phyloP scores from a whole-genome alignment of 2,113 vertebrate species.

The Vicugna pacos region DNA sequence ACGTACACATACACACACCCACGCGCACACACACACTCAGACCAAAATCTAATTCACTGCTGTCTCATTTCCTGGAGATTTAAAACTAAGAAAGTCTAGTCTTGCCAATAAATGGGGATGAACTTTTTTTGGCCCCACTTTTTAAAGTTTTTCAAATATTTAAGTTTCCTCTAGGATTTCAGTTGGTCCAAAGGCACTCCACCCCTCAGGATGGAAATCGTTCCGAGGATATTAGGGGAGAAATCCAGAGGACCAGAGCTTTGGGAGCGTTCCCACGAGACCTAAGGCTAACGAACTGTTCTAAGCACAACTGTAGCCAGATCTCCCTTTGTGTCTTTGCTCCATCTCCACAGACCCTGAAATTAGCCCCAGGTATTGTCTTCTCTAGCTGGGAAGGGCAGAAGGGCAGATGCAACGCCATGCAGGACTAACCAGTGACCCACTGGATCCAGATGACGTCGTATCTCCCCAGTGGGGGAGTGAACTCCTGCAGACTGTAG shows the following conservation, averaged over 20 bases:
- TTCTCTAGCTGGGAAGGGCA: not conserved
- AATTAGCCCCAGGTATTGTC: not conserved
- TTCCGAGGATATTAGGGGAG: not conserved
- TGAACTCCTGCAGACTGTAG: slow-evolving; percentile 95
- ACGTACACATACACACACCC: not conserved
- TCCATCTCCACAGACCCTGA: not conserved
- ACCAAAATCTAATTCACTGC: not conserved
- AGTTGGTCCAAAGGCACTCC: not conserved
- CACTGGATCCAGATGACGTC: slow-evolving; percentile 99
- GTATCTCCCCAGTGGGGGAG: slow-evolving; percentile 89
- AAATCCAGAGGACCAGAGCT: not conserved
- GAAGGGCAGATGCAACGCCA: not conserved
- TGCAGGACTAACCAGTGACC: slow-evolving; percentile 94
- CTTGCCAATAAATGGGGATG: not conserved
- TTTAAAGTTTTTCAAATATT: slow-evolving; percentile 40
- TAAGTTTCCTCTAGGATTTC: slow-evolving; percentile 6
- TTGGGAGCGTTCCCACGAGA: not conserved
- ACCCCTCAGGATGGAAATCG: not conserved
- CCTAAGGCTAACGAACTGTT: not conserved
- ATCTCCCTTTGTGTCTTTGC: no score
- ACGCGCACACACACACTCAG: not conserved
- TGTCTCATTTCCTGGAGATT: slow-evolving; percentile 2
- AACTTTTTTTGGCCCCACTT: not conserved
- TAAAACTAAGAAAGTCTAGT: not conserved
- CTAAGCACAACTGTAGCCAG: no score